Evolutionary conservation across 2,797 vertebrate species (phyloP), one percentile per base, ranked within the genome.

Genomic region (Mallotus villosus): DNA sequence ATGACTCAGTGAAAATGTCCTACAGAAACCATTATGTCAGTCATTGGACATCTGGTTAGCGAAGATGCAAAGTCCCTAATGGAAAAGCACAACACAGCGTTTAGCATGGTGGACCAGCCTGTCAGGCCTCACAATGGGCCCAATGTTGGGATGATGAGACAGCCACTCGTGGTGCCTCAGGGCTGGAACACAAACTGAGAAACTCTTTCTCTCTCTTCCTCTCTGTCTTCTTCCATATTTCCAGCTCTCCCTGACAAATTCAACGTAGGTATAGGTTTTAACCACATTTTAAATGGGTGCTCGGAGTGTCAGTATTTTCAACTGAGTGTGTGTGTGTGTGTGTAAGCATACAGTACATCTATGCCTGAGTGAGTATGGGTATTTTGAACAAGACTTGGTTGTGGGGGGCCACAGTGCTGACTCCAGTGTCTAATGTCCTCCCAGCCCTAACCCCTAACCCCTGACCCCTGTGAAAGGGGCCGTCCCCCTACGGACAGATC

Each of bases 41-140:
- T 12, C 9, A 34, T 29, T 24, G 17, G 67, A 68, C 25, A 58
- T 57, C 64, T 67, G 51, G 51, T 68, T 3, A 58, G 51, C 25
- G 51, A 25, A 29, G 49, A 55, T n/a, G n/a, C 58, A 12, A 58
- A n/a, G 12, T 12, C 9, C 8, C 6, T 58, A 58, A 68, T 68
- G 12, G 25, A 57, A 57, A 68, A 37, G 22, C 34, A 68, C 66
- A 68, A 68, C 66, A 68, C 67, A 32, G 9, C 19, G 34, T 68
- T 57, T 68, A 57, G 19, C 51, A n/a, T 32, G 51, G 12, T 68
- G 11, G n/a, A 29, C 2, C n/a, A 22, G 27, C 22, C 1, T 16
- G 17, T 57, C 67, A 37, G 55, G 8, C 41, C 27, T 32, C 7
- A 68, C 67, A 68, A 68, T 32, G 29, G 53, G 29, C 4, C 53